Percentiles rank a stretch among this genome's conserved stretches.
Conservation (phyloP, 2,113 vertebrate genomes). For the Phocoena phocoena region DNA sequence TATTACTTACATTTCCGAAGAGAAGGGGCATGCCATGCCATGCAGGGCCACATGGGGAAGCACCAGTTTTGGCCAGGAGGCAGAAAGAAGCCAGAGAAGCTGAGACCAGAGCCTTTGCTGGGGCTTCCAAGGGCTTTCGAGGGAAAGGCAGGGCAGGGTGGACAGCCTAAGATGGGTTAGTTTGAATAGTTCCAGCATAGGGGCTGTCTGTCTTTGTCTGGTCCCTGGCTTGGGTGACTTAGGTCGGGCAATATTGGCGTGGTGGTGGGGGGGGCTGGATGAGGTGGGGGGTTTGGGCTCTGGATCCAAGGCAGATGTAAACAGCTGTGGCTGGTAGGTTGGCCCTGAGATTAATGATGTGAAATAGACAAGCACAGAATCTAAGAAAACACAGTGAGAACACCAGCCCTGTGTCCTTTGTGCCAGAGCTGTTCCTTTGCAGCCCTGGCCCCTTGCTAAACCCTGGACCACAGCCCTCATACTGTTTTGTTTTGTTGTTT, state of each 20-base stretch:
- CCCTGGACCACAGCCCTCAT: not conserved
- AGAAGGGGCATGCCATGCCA: not conserved
- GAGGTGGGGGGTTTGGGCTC: not conserved
- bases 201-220: not conserved
- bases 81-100: not conserved
- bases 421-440: not conserved
- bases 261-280: not conserved
- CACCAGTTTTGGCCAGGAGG: not conserved
- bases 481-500: not conserved
- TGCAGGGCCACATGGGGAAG: not conserved
- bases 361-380: not conserved
- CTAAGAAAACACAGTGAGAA: not conserved
- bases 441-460: not conserved
- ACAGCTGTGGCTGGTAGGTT: not conserved
- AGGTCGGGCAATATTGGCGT: fast-evolving
- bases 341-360: not conserved
- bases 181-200: not conserved
- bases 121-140: too few species aligned
- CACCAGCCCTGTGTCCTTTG: not conserved
- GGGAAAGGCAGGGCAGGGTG: not conserved
- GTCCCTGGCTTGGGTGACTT: not conserved
- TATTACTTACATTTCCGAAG: not conserved
- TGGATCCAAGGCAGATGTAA: not conserved
- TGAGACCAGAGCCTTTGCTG: not conserved
- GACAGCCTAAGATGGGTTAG: not conserved